Evolutionary conservation across 2,888 invertebrate species (phyloP), one percentile per base, ranked within the genome.

Genomic region (Lasioglossum figueresi): DNA sequence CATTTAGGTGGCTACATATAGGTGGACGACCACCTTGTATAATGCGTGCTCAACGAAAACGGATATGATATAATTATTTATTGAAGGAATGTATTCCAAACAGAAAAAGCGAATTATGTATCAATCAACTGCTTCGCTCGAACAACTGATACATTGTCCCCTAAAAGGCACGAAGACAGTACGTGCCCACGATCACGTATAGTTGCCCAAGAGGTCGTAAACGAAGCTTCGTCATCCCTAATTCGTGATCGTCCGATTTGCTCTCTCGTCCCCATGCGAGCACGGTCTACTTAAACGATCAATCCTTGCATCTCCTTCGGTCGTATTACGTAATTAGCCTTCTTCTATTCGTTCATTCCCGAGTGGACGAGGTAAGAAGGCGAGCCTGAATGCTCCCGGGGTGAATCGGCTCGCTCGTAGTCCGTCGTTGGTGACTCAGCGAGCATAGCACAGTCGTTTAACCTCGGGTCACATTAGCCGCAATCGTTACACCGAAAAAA

Each of bases 401-500:
- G 75, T 72, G 72, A 73, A 76, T 76, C 63, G 76, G 40, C 66
- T 66, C 66, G 27, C 10, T 52, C 23, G 23, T 10, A 0, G 10
- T 23, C 6, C 23, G 34, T 8, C 27, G n/a, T 19, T 27, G 56
- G 48, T 85, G 82, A 86, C 71, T 86, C 85, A 85, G n/a, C 63
- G 14, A 16, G 40, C 66, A 34, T 63, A 43, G 75, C 59, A 34
- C 14, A 34, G 40, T 8, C 86, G 76, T 86, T 87, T 87, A 79
- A 87, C 86, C 83, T 56, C 63, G 73, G 80, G 87, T 83, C 86
- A 68, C 70, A 48, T 73, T 79, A 66, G 78, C 78, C 76, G 84
- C 88, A 80, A 80, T 85, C 85, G 88, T 85, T 85, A 79, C 84
- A 79, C 80, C 88, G 81, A 88, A 88, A 88, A 83, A 88, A 88